phyloP scores from a whole-genome alignment of 30 jellyfish, hydroid and myxozoan genomes.

The Aurelia sp. region DNA sequence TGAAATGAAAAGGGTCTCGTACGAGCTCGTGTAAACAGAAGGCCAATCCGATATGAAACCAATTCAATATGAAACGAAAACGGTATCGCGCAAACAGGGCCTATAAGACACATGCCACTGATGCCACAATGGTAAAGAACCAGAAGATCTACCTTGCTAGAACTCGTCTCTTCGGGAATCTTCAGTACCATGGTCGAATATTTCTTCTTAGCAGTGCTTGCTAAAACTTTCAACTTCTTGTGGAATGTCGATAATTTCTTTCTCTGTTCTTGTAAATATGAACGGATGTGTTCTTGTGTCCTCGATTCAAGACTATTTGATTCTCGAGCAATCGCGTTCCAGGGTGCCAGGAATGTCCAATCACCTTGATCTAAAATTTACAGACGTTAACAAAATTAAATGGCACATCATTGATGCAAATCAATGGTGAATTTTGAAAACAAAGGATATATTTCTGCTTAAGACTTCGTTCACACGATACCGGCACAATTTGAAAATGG shows the following conservation, averaged over 20 bases:
- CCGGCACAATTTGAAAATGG: no score
- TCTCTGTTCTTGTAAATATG: conserved; percentile 38
- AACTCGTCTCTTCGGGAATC: conserved; percentile 11
- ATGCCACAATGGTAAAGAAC: no score
- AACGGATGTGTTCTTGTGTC: conserved; percentile 45
- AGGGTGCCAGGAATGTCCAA: conserved; percentile 77
- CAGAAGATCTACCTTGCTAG: conserved; percentile 42
- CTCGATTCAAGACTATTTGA: conserved; percentile 51
- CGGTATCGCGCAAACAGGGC: no score
- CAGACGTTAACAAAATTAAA: not conserved
- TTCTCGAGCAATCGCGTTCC: conserved; percentile 60
- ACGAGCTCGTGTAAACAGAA: no score
- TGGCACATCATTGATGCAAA: no score
- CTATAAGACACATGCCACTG: no score
- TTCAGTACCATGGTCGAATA: conserved; percentile 26
- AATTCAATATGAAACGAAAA: no score
- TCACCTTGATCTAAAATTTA: conserved; percentile 39
- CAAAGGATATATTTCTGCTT: no score
- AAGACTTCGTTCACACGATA: no score
- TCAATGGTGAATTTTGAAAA: no score
- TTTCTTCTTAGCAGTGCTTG: conserved; percentile 49
- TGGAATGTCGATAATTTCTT: conserved; percentile 26
- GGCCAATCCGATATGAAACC: no score
- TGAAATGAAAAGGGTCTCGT: no score
- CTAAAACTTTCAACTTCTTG: conserved; percentile 21